These are phyloP conservation scores for Agelaius tricolor DNA, from an alignment of 2,113 vertebrate species.

Conservation along the genomic window DNA sequence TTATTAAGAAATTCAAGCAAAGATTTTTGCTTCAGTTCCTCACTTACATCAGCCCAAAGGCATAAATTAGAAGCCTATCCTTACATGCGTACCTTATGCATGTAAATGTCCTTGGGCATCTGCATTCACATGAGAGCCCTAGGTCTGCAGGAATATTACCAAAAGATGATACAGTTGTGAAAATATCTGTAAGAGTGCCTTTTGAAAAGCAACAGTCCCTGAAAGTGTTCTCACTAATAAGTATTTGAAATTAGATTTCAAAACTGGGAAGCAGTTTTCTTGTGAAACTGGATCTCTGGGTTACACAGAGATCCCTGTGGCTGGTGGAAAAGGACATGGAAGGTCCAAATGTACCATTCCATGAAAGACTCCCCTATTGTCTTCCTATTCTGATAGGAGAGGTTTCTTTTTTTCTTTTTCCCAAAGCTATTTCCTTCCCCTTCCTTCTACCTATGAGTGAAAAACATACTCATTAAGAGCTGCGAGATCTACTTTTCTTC, in stretches of 20 bases:
- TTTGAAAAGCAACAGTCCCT: not conserved
- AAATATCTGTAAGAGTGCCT: not conserved
- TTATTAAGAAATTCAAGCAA: slow-evolving; percentile 18
- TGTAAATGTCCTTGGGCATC: not conserved
- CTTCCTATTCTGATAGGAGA: not conserved
- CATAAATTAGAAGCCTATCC: not conserved
- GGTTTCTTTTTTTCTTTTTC: not conserved
- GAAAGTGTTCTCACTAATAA: not conserved
- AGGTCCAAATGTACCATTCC: not conserved
- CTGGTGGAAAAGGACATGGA: not conserved
- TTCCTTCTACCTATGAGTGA: not conserved
- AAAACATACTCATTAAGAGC: not conserved
- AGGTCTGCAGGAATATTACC: not conserved
- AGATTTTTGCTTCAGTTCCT: not conserved
- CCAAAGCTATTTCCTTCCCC: not conserved
- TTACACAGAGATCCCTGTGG: not conserved
- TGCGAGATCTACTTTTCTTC: not conserved
- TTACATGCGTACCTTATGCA: not conserved
- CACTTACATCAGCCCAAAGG: not conserved
- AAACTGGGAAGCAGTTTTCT: not conserved
- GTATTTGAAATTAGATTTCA: not conserved
- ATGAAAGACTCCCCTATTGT: not conserved
- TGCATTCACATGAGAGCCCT: not conserved
- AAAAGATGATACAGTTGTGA: rapidly evolving
- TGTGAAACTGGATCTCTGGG: not conserved